phyloP scores from a whole-genome alignment of 2,113 vertebrate species.

The Nothocercus nigrocapillus region DNA sequence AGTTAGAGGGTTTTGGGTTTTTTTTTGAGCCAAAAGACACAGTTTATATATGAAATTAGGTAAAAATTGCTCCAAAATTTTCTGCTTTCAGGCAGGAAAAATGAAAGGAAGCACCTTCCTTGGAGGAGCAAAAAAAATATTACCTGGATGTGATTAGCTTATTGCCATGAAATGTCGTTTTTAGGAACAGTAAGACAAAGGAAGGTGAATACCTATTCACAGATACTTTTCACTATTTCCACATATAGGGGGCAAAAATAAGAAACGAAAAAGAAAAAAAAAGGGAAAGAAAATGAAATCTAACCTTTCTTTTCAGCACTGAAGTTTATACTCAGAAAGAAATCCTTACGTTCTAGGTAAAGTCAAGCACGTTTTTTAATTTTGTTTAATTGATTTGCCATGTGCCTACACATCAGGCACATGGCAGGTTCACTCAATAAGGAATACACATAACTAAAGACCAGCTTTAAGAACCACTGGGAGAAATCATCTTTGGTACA shows the following conservation, averaged over 20 bases:
- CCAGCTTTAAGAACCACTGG: not conserved
- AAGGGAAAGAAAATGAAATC: accelerated
- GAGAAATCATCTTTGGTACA: not conserved
- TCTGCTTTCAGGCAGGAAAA: not conserved
- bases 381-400: not conserved
- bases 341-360: not conserved
- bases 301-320: not conserved
- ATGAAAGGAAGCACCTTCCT: not conserved
- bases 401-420: not conserved
- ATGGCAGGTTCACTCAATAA: not conserved
- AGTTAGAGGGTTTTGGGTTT: accelerated
- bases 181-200: not conserved
- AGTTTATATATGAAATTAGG: not conserved
- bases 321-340: not conserved
- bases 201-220: not conserved
- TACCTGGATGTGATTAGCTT: not conserved
- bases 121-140: not conserved
- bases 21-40: not conserved
- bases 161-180: not conserved
- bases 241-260: not conserved
- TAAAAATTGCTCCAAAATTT: not conserved
- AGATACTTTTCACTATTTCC: not conserved
- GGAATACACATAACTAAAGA: not conserved
- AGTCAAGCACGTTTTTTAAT: not conserved
- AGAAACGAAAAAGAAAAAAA: not conserved